Conservation (phyloP, 2,888 invertebrate genomes). For the Latrodectus elegans region DNA sequence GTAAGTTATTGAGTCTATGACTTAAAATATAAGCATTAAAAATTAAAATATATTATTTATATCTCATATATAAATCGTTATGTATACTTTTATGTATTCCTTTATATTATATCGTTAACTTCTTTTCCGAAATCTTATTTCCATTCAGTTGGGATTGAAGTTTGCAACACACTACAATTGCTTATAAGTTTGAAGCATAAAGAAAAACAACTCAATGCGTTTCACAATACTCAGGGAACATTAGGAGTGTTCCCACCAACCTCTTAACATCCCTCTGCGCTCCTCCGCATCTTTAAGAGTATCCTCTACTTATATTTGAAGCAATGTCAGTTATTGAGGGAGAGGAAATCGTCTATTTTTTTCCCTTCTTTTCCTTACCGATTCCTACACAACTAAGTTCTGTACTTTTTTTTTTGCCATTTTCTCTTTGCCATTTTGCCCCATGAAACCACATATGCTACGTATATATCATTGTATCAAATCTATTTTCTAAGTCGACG, state of each 20-base stretch:
- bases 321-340: constrained; percentile 62
- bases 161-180: too few species aligned
- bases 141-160: too few species aligned
- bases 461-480: constrained; percentile 37
- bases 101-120: too few species aligned
- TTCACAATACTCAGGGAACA: constrained; percentile 38
- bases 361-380: background rate
- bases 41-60: too few species aligned
- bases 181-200: background rate
- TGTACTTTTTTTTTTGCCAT: constrained; percentile 5
- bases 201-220: constrained; percentile 40
- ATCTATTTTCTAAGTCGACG: constrained; percentile 18
- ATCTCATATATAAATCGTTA: too few species aligned
- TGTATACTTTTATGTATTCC: too few species aligned
- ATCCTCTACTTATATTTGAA: constrained; percentile 41
- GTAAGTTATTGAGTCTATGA: too few species aligned
- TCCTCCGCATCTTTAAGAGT: constrained; percentile 26
- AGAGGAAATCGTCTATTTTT: constrained; percentile 17
- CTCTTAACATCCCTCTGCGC: constrained; percentile 54
- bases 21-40: too few species aligned
- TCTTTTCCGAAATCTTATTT: too few species aligned
- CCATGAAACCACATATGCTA: constrained; percentile 21
- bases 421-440: constrained; percentile 36
- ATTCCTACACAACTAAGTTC: constrained; percentile 17
- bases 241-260: constrained; percentile 60